Base-by-base conservation (phyloP, 2,888 invertebrate species). In the Lobophora halterata region DNA sequence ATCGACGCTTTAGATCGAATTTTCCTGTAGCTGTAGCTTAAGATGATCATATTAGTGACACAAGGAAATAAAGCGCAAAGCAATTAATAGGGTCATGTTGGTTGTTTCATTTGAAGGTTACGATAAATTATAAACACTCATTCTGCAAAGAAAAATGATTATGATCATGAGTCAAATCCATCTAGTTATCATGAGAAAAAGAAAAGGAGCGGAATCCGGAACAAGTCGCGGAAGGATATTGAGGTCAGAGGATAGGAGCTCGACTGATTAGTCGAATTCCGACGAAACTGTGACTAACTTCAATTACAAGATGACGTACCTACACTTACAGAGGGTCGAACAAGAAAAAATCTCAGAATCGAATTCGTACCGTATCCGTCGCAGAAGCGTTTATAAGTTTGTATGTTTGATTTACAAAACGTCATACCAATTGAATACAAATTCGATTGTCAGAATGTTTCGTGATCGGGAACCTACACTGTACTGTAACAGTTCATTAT, bases 271-370 rank as follows among this genome's bases (percentile, higher is more conserved):
- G 42, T 31, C 14, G 52, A 55, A 46, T 45, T 61, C 53, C 60
- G 55, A 65, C 53, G 58, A 68, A 62, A 45, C 47, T 37, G 33
- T 49, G 66, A 67, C 61, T 63, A 66, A 67, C 58, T 56, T 42
- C 36, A 49, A 53, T 49, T 14, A 17, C 25, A 38, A 34, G 39
- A 30, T 20, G 26, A 33, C 23, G 14, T 30, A 28, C 44, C 37
- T n/a, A 38, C 34, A 37, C 31, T 32, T 47, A 28, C 31, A 17
- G 24, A 39, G 29, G 25, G 9, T 33, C 24, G 30, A 36, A 28
- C 18, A 10, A 20, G 14, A 19, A 25, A 12, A 33, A 11, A 16
- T 16, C 5, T 14, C n/a, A 4, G n/a, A 6, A 13, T 24, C n/a
- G n/a, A 13, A 13, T n/a, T 23, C 5, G 6, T 23, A 11, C 5